These are phyloP conservation scores for Seriola dumerili DNA, from an alignment of 2,113 vertebrate genomes.

Conservation along the genomic window DNA sequence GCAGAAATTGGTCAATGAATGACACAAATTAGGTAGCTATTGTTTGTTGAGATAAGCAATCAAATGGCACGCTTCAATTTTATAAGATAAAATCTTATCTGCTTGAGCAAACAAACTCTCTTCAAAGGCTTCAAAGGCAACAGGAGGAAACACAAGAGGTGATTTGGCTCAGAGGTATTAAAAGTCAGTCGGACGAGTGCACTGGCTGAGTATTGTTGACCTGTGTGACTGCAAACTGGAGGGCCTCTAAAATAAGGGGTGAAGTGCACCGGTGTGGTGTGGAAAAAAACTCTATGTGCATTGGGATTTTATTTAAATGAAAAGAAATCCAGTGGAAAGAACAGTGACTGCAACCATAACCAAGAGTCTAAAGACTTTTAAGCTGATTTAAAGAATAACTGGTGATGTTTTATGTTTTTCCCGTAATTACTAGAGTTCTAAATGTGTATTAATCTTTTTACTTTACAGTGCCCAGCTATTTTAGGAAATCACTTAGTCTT, in stretches of 20 bases:
- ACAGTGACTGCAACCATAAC: no score
- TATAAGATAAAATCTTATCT: constrained; percentile 76
- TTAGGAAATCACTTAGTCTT: no score
- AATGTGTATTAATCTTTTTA: neutral
- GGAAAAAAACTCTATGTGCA: neutral
- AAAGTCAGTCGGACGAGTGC: constrained; percentile 44
- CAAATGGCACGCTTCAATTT: constrained; percentile 73
- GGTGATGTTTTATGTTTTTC: neutral
- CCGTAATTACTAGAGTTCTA: neutral
- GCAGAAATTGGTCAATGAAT: constrained; percentile 54
- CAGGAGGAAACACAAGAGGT: constrained; percentile 48
- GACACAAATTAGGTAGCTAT: constrained; percentile 63
- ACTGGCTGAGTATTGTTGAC: constrained; percentile 37
- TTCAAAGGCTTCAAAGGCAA: constrained; percentile 71
- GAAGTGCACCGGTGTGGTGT: neutral
- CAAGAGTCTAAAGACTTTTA: neutral
- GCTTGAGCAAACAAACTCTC: constrained; percentile 69
- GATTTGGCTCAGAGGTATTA: constrained; percentile 44
- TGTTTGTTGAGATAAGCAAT: constrained; percentile 73
- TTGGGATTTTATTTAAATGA: neutral
- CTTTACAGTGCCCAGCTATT: no score
- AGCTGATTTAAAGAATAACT: neutral
- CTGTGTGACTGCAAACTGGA: constrained; percentile 23
- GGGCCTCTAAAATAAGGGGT: neutral
- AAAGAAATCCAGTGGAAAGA: neutral